A percentile compares a stretch with the other conserved stretches of the same genome.
These are phyloP conservation scores for Osmerus eperlanus DNA, from an alignment of 2,113 vertebrate species.

Conservation along the genomic window DNA sequence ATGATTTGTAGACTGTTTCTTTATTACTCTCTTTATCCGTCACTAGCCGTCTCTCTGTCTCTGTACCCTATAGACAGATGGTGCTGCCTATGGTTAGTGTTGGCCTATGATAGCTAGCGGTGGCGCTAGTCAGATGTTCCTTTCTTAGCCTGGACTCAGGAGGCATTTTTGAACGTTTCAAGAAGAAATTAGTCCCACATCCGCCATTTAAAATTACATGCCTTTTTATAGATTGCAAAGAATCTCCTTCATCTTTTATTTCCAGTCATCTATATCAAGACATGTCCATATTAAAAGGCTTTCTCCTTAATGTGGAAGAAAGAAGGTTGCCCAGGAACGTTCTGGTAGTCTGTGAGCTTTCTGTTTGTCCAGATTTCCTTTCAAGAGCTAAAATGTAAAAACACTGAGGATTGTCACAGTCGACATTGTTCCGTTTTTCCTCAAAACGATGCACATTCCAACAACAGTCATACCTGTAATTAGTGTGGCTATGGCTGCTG, in stretches of 20 bases:
- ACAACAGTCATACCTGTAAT: no score
- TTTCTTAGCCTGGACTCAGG: slow-evolving; percentile 26
- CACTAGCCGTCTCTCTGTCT: not conserved
- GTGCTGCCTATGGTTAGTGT: slow-evolving; percentile 32
- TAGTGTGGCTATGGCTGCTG: no score
- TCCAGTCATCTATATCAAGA: slow-evolving; percentile 18
- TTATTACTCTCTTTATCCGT: not conserved
- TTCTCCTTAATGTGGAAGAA: not conserved
- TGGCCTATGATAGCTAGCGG: slow-evolving; percentile 24
- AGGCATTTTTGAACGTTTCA: slow-evolving; percentile 50
- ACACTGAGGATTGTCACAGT: no score
- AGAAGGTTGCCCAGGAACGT: not conserved
- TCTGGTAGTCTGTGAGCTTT: no score
- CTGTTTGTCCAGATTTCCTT: no score
- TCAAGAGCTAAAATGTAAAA: no score
- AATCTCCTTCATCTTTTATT: slow-evolving; percentile 45
- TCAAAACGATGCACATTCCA: no score
- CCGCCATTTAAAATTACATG: slow-evolving; percentile 54
- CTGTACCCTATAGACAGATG: slow-evolving; percentile 32
- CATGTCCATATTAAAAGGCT: not conserved
- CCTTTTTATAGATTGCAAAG: slow-evolving; percentile 45
- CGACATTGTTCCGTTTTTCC: no score
- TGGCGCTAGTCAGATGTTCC: not conserved
- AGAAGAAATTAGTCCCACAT: slow-evolving; percentile 38
- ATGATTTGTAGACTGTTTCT: not conserved